Base-by-base conservation (phyloP, 2,888 invertebrate species). In the Ectemnius continuus region DNA sequence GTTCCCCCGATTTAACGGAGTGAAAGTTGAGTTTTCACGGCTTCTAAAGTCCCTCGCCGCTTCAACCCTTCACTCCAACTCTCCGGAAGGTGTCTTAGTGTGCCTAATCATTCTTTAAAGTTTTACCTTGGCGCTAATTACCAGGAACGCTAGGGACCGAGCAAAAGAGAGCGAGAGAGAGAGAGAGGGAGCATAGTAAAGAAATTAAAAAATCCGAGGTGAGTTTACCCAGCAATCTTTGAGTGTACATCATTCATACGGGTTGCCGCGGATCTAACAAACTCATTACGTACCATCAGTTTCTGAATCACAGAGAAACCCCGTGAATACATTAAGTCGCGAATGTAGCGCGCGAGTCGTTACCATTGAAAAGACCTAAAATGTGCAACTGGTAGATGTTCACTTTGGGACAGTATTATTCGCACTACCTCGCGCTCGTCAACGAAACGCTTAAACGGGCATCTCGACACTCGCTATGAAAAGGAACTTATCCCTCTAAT, bases 31-130 rank as follows among this genome's bases (percentile, higher is more conserved):
- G 80, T 86, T 85, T 84, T 84, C 80, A 78, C 82, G 67, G 76
- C 76, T 78, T 76, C 79, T 79, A 82, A 81, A 85, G 74, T 71
- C 75, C 46, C 67, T 66, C 60, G 23, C 70, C 68, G 61, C 75
- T 75, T 80, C 73, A 78, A 76, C 80, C 77, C 77, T 80, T 81
- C 77, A 63, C 66, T 72, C 61, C 76, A 78, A 81, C 78, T 83
- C 80, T 79, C 75, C 73, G 69, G 69, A 72, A 74, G 75, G 66
- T 73, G 73, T 62, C 65, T 77, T 63, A 64, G 77, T 76, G 74
- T 75, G 81, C 80, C 80, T 85, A 85, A 87, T 86, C 84, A 86
- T 87, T 88, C 84, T 85, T 85, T 76, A 81, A 86, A 87, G 81
- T 87, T 88, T 85, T 76, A 82, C 82, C 82, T 80, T 78, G 77